Evolutionary conservation across 2,797 vertebrate genomes (phyloP).

Genomic region (Peromyscus eremicus): DNA sequence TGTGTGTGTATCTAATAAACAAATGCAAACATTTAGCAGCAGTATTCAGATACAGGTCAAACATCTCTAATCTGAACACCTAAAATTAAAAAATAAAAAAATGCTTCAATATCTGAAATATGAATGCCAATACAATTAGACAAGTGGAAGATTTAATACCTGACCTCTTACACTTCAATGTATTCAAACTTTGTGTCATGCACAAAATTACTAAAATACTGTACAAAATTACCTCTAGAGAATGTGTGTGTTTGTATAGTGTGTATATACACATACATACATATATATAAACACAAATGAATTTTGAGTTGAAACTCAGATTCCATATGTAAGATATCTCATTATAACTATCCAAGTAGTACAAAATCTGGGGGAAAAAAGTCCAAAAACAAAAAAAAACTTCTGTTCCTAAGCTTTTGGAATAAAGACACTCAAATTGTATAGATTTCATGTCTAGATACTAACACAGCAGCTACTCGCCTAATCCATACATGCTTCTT

Average conservation of each 20-base stretch:
- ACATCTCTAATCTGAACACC: background rate
- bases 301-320: background rate
- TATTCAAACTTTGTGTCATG: background rate
- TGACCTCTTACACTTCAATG: background rate
- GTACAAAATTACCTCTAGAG: background rate
- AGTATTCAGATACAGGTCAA: background rate
- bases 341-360: background rate
- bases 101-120: background rate
- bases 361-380: background rate
- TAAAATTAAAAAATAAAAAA: background rate
- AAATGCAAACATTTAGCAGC: background rate
- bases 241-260: background rate
- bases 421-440: background rate
- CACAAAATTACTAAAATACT: background rate
- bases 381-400: background rate
- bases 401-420: background rate
- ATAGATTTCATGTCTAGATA: background rate
- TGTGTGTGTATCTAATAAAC: background rate
- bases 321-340: background rate
- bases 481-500: background rate
- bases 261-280: accelerated
- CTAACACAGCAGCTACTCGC: background rate
- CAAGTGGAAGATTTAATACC: background rate
- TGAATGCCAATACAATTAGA: background rate
- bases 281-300: background rate